A percentile compares a stretch with the other conserved stretches of the same genome.
Evolutionary conservation across 2,113 vertebrate species (phyloP).

Genomic region (Sylvia atricapilla): DNA sequence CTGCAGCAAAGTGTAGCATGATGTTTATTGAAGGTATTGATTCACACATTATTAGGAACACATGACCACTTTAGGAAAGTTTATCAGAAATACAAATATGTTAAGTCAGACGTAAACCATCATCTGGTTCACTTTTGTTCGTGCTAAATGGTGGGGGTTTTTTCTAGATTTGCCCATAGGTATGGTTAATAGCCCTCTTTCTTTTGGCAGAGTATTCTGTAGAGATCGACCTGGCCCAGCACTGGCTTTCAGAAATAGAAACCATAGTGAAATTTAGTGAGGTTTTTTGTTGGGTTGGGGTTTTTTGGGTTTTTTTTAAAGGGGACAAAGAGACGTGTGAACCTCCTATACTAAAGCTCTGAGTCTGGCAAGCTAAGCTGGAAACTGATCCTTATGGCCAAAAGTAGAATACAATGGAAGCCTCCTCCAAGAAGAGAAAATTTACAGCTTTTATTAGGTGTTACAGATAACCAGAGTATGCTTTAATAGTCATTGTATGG

Average conservation of each 20-base stretch:
- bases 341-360: neutral
- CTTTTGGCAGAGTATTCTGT: neutral
- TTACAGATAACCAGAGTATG: neutral
- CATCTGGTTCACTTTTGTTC: neutral
- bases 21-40: neutral
- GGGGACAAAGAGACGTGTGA: neutral
- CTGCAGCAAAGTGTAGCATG: neutral
- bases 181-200: neutral
- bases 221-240: neutral
- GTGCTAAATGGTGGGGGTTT: neutral
- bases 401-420: slow-evolving; percentile 1
- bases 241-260: neutral
- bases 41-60: neutral
- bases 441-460: slow-evolving; percentile 35
- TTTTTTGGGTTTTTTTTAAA: neutral
- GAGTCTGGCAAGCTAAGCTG: neutral
- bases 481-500: neutral
- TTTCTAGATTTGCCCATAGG: neutral
- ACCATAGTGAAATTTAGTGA: neutral
- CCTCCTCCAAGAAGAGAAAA: neutral
- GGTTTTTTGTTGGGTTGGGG: too few relatives aligned
- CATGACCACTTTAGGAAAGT: neutral
- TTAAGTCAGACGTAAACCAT: neutral
- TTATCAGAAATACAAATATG: neutral
- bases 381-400: neutral